Conservation (phyloP, 2,113 vertebrate genomes). For the Neogale vison region DNA sequence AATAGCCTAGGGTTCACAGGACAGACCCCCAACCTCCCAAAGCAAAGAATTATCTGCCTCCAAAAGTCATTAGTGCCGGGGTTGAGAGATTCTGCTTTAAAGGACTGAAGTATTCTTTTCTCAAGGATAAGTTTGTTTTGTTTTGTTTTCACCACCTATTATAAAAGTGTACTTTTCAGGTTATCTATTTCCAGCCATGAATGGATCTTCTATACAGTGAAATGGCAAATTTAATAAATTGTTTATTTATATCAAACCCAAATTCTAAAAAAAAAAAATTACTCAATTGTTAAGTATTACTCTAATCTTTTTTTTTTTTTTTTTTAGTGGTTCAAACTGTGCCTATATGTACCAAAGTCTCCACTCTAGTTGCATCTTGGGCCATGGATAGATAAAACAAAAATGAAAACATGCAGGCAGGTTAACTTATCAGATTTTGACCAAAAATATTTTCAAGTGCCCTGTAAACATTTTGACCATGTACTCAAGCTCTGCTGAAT, state of each 20-base stretch:
- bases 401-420: background rate
- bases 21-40: accelerated
- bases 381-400: background rate
- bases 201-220: background rate
- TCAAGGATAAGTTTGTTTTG: background rate
- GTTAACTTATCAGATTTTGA: background rate
- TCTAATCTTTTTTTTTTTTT: background rate
- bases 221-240: background rate
- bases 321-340: background rate
- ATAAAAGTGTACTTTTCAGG: background rate
- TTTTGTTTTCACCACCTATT: background rate
- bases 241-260: background rate
- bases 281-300: background rate
- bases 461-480: background rate
- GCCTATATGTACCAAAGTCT: background rate
- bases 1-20: background rate
- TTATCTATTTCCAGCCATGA: background rate
- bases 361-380: background rate
- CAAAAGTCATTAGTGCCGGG: background rate
- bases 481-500: background rate
- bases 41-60: background rate
- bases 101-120: background rate
- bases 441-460: background rate
- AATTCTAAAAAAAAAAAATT: background rate
- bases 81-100: background rate